phyloP scores from a whole-genome alignment of 1,140 invertebrate species.

The Vollenhovia emeryi region DNA sequence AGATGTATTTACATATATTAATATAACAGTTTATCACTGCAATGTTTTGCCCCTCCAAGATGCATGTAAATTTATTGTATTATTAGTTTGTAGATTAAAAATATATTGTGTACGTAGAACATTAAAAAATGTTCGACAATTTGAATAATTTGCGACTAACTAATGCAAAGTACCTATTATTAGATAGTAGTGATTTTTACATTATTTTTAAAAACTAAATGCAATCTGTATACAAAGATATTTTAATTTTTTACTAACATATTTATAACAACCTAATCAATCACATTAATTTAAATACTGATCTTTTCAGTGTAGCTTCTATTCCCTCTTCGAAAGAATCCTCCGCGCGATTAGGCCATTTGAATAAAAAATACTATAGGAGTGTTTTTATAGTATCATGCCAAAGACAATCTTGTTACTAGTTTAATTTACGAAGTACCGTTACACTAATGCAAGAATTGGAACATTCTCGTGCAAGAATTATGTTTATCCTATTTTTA shows the following conservation, averaged over 20 bases:
- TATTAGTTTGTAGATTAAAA: neutral
- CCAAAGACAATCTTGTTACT: conserved; percentile 16
- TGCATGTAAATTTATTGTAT: neutral
- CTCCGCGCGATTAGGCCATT: neutral
- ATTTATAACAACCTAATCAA: neutral
- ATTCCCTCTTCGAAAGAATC: neutral
- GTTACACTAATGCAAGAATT: conserved; percentile 41
- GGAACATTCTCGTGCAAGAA: conserved; percentile 27
- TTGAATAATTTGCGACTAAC: neutral
- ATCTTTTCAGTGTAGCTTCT: neutral
- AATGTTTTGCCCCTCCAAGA: neutral
- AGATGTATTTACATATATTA: neutral
- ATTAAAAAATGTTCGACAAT: neutral
- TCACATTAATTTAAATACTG: conserved; percentile 10
- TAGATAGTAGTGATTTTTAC: neutral
- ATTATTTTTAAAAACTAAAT: conserved; percentile 2
- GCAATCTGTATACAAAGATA: neutral
- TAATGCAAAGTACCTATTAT: conserved; percentile 5
- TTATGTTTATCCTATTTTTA: conserved; percentile 14
- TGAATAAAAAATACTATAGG: conserved; percentile 29
- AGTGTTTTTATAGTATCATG: conserved; percentile 19
- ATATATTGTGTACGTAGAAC: neutral
- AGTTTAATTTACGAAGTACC: conserved; percentile 23
- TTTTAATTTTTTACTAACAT: conserved; percentile 22
- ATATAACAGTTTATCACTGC: neutral